phyloP scores from a whole-genome alignment of 1,140 invertebrate species.

The Sinonovacula constricta region DNA sequence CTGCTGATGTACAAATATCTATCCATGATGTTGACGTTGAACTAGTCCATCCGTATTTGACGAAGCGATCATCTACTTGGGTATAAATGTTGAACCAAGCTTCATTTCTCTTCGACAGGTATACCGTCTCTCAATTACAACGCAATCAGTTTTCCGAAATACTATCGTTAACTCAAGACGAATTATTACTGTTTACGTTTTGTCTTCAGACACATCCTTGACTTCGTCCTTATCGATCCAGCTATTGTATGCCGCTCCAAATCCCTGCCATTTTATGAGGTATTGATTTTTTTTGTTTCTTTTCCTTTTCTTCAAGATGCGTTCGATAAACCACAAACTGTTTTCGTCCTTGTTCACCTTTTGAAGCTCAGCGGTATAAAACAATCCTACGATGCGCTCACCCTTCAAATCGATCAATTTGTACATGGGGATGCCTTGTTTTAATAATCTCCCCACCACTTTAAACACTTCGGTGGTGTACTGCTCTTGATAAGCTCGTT shows the following conservation, averaged over 20 bases:
- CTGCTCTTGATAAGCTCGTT: too few relatives aligned
- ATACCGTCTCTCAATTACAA: too few relatives aligned
- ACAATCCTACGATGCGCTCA: conserved; percentile 8
- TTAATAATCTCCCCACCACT: neutral
- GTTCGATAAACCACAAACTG: conserved; percentile 3
- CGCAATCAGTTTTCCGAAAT: too few relatives aligned
- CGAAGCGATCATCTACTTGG: too few relatives aligned
- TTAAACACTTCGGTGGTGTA: conserved; percentile 15
- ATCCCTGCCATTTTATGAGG: conserved; percentile 3
- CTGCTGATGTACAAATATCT: conserved; percentile 19
- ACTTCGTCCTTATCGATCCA: neutral
- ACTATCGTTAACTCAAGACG: too few relatives aligned
- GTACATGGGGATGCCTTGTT: conserved; percentile 34
- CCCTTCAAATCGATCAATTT: conserved; percentile 11
- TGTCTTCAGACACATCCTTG: neutral
- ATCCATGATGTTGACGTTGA: too few relatives aligned
- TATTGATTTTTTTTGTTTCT: conserved; percentile 8
- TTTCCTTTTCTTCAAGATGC: neutral
- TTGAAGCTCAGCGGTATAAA: conserved; percentile 13
- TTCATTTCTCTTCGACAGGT: too few relatives aligned
- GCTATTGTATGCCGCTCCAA: neutral
- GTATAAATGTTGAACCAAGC: too few relatives aligned
- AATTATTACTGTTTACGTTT: too few relatives aligned
- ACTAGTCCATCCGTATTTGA: too few relatives aligned
- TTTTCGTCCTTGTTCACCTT: conserved; percentile 38